A percentile compares a stretch with the other conserved stretches of the same genome.
These are phyloP conservation scores for Aphaenogaster floridana DNA, from an alignment of 1,140 invertebrate species.

Conservation along the genomic window DNA sequence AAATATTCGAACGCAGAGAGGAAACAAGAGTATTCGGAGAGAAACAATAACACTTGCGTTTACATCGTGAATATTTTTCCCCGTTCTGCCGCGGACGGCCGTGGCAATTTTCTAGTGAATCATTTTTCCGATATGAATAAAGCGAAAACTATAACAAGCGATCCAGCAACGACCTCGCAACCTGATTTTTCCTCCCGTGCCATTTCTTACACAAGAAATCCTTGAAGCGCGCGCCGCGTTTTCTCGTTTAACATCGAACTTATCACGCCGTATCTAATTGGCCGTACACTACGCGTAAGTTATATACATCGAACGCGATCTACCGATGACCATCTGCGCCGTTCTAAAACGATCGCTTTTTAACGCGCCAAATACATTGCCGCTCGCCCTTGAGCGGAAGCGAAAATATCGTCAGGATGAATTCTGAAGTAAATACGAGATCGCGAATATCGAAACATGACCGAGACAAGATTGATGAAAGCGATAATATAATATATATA, in stretches of 20 bases:
- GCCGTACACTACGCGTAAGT: conserved; percentile 13
- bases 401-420: background rate
- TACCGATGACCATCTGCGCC: conserved; percentile 33
- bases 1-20: background rate
- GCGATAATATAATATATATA: background rate
- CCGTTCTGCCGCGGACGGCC: background rate
- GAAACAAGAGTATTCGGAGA: background rate
- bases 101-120: conserved; percentile 10
- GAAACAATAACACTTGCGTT: conserved; percentile 32
- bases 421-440: conserved; percentile 3
- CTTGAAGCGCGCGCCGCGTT: conserved; percentile 59
- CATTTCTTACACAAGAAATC: conserved; percentile 67
- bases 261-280: conserved; percentile 69
- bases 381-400: background rate
- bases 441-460: background rate
- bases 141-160: conserved; percentile 23
- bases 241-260: conserved; percentile 69
- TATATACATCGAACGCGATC: conserved; percentile 12
- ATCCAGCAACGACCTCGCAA: conserved; percentile 46
- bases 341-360: conserved; percentile 7
- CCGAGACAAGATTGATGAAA: background rate
- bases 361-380: conserved; percentile 22
- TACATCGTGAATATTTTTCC: background rate
- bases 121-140: conserved; percentile 12
- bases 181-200: conserved; percentile 62